These are phyloP conservation scores for Musca vetustissima DNA, from an alignment of 1,140 invertebrate species.

Conservation along the genomic window DNA sequence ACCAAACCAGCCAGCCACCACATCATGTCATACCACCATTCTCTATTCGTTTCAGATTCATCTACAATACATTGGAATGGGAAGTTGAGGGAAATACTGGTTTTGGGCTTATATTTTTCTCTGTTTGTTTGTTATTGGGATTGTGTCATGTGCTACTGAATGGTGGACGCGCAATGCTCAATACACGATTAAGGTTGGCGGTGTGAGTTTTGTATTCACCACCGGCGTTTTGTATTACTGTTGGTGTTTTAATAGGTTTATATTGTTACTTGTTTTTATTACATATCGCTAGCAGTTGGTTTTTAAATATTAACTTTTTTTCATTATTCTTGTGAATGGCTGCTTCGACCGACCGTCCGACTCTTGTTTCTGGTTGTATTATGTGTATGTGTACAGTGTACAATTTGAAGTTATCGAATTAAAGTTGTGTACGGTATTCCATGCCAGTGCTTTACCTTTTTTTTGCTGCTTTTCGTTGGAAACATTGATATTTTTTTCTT, in stretches of 20 bases:
- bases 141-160: conserved; percentile 12
- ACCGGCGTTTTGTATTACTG: background rate
- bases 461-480: no score
- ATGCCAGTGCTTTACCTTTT: background rate
- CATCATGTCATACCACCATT: no score
- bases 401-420: conserved; percentile 1
- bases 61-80: no score
- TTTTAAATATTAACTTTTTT: conserved; percentile 4
- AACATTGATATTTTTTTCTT: no score
- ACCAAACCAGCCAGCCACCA: no score
- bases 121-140: background rate
- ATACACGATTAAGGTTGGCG: no score
- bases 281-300: conserved; percentile 4
- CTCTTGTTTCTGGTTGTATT: background rate
- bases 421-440: conserved; percentile 1
- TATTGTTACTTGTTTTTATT: conserved; percentile 21
- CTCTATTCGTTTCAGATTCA: no score
- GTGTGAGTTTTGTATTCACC: no score
- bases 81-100: conserved; percentile 3
- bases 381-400: background rate
- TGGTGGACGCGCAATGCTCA: no score
- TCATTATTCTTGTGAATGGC: background rate
- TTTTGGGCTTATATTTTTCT: conserved; percentile 1
- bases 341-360: background rate
- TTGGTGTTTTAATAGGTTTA: conserved; percentile 14